Evolutionary conservation across 1,140 invertebrate genomes (phyloP).

Genomic region (Halesus radiatus): DNA sequence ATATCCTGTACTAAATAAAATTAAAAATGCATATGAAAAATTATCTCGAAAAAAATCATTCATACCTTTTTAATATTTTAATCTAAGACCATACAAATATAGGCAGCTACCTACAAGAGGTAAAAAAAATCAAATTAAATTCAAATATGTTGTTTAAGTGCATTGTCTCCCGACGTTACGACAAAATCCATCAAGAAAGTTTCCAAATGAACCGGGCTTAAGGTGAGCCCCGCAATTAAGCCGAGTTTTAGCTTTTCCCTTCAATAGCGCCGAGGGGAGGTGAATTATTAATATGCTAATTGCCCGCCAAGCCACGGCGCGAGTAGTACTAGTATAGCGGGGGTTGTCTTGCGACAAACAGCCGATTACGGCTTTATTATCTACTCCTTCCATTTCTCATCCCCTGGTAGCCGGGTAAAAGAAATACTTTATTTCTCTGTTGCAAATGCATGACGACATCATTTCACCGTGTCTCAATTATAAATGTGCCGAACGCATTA

Average conservation of each 20-base stretch:
- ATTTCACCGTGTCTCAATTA: too few relatives aligned
- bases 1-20: too few relatives aligned
- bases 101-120: too few relatives aligned
- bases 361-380: constrained; percentile 58
- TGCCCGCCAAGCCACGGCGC: constrained; percentile 45
- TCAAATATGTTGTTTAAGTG: too few relatives aligned
- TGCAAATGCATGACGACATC: too few relatives aligned
- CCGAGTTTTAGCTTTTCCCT: constrained; percentile 51
- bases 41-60: too few relatives aligned
- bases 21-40: too few relatives aligned
- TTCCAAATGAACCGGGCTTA: constrained; percentile 35
- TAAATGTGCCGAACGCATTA: too few relatives aligned
- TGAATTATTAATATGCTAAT: constrained; percentile 59
- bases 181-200: constrained; percentile 34
- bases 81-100: too few relatives aligned
- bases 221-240: constrained; percentile 50
- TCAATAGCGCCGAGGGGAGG: constrained; percentile 34
- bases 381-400: constrained; percentile 19
- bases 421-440: neutral
- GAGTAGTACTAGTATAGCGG: neutral
- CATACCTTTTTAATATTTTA: too few relatives aligned
- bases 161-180: too few relatives aligned
- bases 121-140: too few relatives aligned
- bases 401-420: constrained; percentile 1
- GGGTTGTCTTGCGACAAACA: constrained; percentile 50